Evolutionary conservation across 1,140 invertebrate species (phyloP).

Genomic region (Heliconius hermathena): DNA sequence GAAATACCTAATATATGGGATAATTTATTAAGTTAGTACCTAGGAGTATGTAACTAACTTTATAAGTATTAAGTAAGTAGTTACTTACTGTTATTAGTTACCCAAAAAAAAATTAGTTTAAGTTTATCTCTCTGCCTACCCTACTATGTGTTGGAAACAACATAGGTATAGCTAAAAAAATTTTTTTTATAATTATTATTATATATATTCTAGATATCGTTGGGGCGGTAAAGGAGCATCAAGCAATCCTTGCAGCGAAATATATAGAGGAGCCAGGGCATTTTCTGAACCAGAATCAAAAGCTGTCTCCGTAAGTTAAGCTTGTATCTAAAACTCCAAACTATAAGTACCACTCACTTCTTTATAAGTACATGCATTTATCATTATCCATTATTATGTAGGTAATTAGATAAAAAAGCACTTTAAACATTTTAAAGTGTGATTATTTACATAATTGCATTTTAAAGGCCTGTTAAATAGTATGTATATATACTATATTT

Average conservation of each 20-base stretch:
- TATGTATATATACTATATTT: not conserved
- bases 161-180: too few species aligned
- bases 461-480: not conserved
- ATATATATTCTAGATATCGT: conserved; percentile 82
- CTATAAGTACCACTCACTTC: not conserved
- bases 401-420: not conserved
- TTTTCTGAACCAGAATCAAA: conserved; percentile 97
- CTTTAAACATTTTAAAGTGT: not conserved
- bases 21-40: too few species aligned
- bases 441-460: not conserved
- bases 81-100: too few species aligned
- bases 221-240: conserved; percentile 92
- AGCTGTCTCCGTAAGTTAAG: conserved; percentile 84
- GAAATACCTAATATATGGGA: too few species aligned
- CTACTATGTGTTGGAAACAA: too few species aligned
- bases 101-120: too few species aligned
- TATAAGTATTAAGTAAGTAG: too few species aligned
- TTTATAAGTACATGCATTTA: not conserved
- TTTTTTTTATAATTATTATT: not conserved
- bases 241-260: conserved; percentile 94
- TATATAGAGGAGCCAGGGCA: conserved; percentile 91
- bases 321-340: not conserved
- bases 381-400: conserved; percentile 4
- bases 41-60: too few species aligned
- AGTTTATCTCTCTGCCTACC: too few species aligned